A percentile compares a stretch with the other conserved stretches of the same genome.
phyloP scores from a whole-genome alignment of 2,113 vertebrate species.

The Sander lucioperca region DNA sequence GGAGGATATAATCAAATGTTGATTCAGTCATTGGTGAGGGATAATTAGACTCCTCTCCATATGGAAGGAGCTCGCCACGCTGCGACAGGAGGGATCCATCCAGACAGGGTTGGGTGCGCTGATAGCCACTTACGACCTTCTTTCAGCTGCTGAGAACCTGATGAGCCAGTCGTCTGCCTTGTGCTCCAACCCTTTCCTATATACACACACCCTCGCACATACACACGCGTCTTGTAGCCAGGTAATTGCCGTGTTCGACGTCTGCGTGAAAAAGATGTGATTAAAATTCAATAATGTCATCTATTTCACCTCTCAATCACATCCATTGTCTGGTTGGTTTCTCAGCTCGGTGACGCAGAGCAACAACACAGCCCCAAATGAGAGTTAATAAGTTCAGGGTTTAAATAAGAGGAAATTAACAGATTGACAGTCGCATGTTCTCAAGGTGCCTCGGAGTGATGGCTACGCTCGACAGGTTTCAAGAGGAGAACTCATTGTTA shows the following conservation, averaged over 20 bases:
- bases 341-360: slow-evolving; percentile 68
- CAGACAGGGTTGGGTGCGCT: slow-evolving; percentile 78
- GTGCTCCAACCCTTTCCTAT: slow-evolving; percentile 57
- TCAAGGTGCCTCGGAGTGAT: slow-evolving; percentile 45
- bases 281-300: slow-evolving; percentile 84
- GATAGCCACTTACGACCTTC: slow-evolving; percentile 85
- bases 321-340: slow-evolving; percentile 82
- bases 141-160: slow-evolving; percentile 81
- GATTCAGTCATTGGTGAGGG: slow-evolving; percentile 82
- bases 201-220: slow-evolving; percentile 42
- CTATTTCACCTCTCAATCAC: slow-evolving; percentile 83
- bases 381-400: slow-evolving; percentile 75
- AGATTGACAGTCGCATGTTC: slow-evolving; percentile 52
- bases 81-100: slow-evolving; percentile 78
- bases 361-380: slow-evolving; percentile 63
- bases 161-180: slow-evolving; percentile 75
- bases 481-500: slow-evolving; percentile 46
- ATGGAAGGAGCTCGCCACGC: slow-evolving; percentile 74
- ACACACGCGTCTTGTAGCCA: slow-evolving; percentile 54
- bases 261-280: slow-evolving; percentile 77
- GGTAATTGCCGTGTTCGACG: slow-evolving; percentile 81
- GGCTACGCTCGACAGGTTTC: slow-evolving; percentile 32
- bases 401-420: slow-evolving; percentile 70
- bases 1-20: slow-evolving; percentile 86
- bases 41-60: slow-evolving; percentile 85